Evolutionary conservation across 1,140 invertebrate genomes (phyloP), one percentile per base, ranked within the genome.

Genomic region (Pentalonia nigronervosa): DNA sequence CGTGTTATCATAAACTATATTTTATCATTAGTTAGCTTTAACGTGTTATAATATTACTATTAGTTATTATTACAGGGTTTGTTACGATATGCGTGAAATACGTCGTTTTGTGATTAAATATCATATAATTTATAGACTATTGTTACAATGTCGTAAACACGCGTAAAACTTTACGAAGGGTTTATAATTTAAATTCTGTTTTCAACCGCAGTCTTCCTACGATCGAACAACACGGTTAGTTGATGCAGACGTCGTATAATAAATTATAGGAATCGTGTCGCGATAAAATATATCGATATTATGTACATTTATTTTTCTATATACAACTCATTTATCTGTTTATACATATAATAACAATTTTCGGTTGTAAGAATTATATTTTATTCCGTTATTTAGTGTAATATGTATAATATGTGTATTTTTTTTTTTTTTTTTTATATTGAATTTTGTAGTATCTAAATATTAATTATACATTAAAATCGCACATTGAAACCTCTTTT

Each of bases 331-430:
- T 36, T 23, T 83, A 21, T 41, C 21, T 41, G 21, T 21, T 36
- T 21, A 7, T 7, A 81, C 20, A 81, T 81, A 50, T 30, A n/a
- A n/a, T 36, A 41, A 36, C 36, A 83, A 36, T 83, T 83, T 83
- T 83, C 34, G 34, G 81, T 36, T 23, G 36, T 83, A n/a, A 1
- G 11, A 83, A 92, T 83, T 92, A 92, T 91, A 83, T 53, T 92
- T 50, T 92, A 92, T 83, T 92, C 50, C 47, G 91, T 92, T 92
- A 92, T 92, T 83, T 45, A 48, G 14, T 92, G 67, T 89, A 89
- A 53, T 89, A 53, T 89, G n/a, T 91, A 83, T 30, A 23, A 76
- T 34, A 36, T 92, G 47, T 50, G n/a, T 81, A 83, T 91, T 91
- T 67, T 67, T 45, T 41, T 60, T 45, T 81, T n/a, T n/a, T 90